Percentiles rank a stretch among this genome's conserved stretches.
These are phyloP conservation scores for Brachypalpus laphriformis DNA, from an alignment of 2,888 invertebrate species.

Conservation along the genomic window DNA sequence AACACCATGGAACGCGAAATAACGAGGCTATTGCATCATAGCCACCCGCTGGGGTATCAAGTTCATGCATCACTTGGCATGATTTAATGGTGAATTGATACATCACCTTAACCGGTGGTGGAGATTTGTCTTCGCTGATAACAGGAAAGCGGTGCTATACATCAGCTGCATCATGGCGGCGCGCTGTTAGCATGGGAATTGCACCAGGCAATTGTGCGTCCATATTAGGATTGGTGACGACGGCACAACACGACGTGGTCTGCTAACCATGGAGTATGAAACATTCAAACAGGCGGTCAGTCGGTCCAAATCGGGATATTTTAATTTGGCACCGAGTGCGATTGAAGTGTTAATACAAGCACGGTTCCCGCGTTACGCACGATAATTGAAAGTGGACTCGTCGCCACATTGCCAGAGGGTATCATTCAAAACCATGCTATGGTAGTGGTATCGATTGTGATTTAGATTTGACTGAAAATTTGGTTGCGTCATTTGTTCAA, in stretches of 20 bases:
- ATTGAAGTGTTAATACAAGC: conserved; percentile 31
- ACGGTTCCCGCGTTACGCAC: conserved; percentile 40
- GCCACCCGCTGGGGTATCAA: conserved; percentile 46
- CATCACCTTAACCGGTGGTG: conserved; percentile 67
- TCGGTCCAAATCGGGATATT: conserved; percentile 57
- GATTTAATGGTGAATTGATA: conserved; percentile 69
- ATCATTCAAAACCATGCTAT: conserved; percentile 34
- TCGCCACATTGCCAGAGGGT: conserved; percentile 24
- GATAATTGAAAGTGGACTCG: conserved; percentile 41
- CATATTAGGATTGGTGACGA: conserved; percentile 42
- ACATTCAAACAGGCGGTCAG: not conserved
- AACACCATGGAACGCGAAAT: conserved; percentile 1
- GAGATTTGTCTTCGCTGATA: conserved; percentile 67
- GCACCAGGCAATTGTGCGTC: not conserved
- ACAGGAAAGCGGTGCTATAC: conserved; percentile 25
- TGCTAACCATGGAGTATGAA: not conserved
- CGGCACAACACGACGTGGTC: conserved; percentile 11
- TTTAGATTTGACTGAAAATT: conserved; percentile 9
- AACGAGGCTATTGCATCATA: conserved; percentile 55
- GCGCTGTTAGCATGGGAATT: conserved; percentile 31
- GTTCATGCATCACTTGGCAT: conserved; percentile 70
- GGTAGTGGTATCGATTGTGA: conserved; percentile 2
- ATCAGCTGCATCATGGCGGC: not conserved
- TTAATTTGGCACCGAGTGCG: conserved; percentile 51
- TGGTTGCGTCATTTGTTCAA: conserved; percentile 13